These are phyloP conservation scores for Eretmocerus hayati DNA, from an alignment of 2,888 invertebrate species.

Conservation along the genomic window DNA sequence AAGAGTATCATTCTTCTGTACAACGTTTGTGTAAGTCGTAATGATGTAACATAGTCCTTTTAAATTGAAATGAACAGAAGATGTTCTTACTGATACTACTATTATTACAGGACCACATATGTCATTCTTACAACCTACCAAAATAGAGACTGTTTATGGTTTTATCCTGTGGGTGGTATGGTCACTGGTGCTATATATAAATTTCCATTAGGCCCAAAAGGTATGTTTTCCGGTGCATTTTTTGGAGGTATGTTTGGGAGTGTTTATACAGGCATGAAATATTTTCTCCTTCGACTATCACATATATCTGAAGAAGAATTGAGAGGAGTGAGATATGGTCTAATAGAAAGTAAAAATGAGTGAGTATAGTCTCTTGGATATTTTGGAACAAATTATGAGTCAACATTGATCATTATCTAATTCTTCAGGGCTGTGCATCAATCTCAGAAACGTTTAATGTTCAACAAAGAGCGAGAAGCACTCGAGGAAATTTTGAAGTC, in stretches of 20 bases:
- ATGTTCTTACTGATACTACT: constrained; percentile 5
- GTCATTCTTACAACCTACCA: constrained; percentile 62
- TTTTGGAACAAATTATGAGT: too few species aligned
- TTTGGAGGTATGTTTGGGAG: constrained; percentile 59
- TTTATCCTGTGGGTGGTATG: constrained; percentile 61
- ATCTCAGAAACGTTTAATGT: too few species aligned
- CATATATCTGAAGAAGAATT: constrained; percentile 62
- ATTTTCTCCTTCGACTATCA: constrained; percentile 52
- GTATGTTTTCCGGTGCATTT: constrained; percentile 59
- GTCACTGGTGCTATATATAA: constrained; percentile 63
- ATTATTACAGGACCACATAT: constrained; percentile 54
- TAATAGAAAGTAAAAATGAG: too few species aligned
- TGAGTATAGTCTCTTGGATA: too few species aligned
- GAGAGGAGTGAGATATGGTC: constrained; percentile 55
- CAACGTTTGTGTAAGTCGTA: constrained; percentile 60
- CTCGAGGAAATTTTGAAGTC: too few species aligned
- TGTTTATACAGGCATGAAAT: constrained; percentile 53
- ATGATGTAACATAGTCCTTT: too few species aligned
- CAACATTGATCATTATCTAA: too few species aligned
- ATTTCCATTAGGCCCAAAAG: constrained; percentile 61
- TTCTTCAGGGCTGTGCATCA: too few species aligned
- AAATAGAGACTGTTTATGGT: constrained; percentile 59
- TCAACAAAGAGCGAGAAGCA: too few species aligned
- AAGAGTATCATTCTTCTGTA: constrained; percentile 61
- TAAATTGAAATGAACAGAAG: too few species aligned